Conservation (phyloP, 2,797 vertebrate genomes). For the Aselliscus stoliczkanus region DNA sequence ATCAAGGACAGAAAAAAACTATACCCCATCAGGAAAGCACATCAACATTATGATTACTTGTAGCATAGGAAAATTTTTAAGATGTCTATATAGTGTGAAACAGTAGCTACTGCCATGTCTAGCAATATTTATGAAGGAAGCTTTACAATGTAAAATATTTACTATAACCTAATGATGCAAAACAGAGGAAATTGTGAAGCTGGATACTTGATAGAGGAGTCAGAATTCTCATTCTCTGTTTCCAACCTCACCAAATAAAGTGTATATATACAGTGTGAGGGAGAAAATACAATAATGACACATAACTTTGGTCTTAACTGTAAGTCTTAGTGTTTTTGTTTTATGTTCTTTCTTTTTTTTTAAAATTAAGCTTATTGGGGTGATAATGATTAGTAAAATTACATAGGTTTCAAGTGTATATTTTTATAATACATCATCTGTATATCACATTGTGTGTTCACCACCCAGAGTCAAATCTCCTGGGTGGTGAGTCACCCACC, state of each 20-base stretch:
- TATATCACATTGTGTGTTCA: no score
- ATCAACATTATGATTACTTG: slow-evolving; percentile 75
- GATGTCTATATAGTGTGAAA: slow-evolving; percentile 68
- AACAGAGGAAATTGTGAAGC: slow-evolving; percentile 23
- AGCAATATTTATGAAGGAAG: slow-evolving; percentile 56
- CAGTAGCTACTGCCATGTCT: slow-evolving; percentile 41
- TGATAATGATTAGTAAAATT: no score
- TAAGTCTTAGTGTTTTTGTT: slow-evolving; percentile 14
- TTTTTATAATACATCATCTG: no score
- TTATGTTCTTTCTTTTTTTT: neutral
- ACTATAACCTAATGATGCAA: slow-evolving; percentile 29
- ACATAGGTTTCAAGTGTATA: no score
- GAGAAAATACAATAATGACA: neutral
- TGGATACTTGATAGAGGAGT: neutral
- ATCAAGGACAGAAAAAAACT: slow-evolving; percentile 69
- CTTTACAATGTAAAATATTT: slow-evolving; percentile 53
- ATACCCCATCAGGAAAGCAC: slow-evolving; percentile 72
- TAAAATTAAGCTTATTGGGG: no score
- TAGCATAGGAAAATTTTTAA: slow-evolving; percentile 72
- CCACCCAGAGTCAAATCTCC: no score
- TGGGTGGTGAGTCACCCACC: no score
- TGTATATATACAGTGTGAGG: neutral
- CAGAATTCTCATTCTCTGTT: neutral
- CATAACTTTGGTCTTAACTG: neutral
- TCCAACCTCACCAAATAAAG: neutral